Evolutionary conservation across 2,113 vertebrate species (phyloP).

Genomic region (Todiramphus saurophagus): DNA sequence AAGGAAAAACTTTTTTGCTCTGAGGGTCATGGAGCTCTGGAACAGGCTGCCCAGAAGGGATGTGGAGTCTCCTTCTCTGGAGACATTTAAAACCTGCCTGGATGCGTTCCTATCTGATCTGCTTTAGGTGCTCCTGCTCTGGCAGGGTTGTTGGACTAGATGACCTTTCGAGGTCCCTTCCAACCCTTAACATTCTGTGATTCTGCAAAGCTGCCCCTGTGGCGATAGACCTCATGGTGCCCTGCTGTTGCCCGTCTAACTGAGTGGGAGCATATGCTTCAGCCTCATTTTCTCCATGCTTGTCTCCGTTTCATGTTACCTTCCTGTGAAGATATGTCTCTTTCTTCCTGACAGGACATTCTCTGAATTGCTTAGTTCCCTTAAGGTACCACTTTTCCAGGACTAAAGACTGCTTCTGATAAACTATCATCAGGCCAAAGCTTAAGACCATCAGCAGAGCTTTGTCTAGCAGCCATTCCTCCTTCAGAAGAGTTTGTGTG

Average conservation of each 20-base stretch:
- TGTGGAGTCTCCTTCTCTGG: too few species aligned
- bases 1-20: too few species aligned
- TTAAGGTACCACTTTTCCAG: background rate
- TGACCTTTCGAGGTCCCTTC: too few species aligned
- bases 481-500: background rate
- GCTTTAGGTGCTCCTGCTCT: too few species aligned
- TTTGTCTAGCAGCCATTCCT: background rate
- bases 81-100: too few species aligned
- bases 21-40: too few species aligned
- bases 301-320: background rate
- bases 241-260: background rate
- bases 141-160: too few species aligned
- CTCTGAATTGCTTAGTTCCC: background rate
- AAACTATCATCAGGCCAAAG: background rate
- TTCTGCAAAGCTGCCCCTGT: background rate
- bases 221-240: accelerated
- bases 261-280: background rate
- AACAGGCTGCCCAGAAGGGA: too few species aligned
- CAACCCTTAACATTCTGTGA: too few species aligned
- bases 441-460: background rate
- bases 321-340: background rate
- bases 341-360: background rate
- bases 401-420: background rate
- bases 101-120: too few species aligned
- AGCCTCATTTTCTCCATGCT: background rate